Base-by-base conservation (phyloP, 2,113 vertebrate genomes). In the Litocranius walleri region DNA sequence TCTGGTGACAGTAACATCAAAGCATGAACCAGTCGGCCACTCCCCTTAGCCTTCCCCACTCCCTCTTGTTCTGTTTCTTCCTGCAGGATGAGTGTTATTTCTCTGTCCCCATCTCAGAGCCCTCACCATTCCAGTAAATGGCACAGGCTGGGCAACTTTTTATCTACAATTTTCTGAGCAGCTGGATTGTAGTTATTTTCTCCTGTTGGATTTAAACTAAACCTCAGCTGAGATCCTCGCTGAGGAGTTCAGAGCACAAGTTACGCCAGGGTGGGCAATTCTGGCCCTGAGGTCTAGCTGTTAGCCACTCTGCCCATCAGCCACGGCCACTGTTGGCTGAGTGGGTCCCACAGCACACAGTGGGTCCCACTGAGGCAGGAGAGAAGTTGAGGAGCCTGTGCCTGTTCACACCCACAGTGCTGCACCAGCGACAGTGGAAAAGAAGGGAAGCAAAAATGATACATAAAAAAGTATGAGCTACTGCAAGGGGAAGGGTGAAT, bases 71-170 rank as follows among this genome's bases (percentile, higher is more conserved):
- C 5, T 17, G 0, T 40, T 56, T 56, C 27, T 56, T 56, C n/a
- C 19, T 12, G 3, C 7, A 33, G 7, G 14, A 30, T 59, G 5
- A 17, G 0, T 29, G 7, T 30, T 43, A 33, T 6, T 30, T 45
- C 4, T n/a, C 19, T 78, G 30, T 7, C 25, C 21, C 48, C 23
- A 1, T 15, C 30, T 61, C 29, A 54, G 21, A 36, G 25, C 21
- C 25, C 30, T n/a, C 21, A 16, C 3, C 80, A 11, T 61, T 43
- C 6, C 29, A 59, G 6, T 30, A 30, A 92, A 50, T 4, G 30
- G 2, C 25, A 43, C 0, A 2, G 30, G 43, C 23, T 88, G 25
- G 57, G 40, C 17, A 15, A 56, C 13, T 23, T 2, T 7, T 67
- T 62, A 16, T 33, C 52, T 67, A 11, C 17, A 61, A 12, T 78